Percentiles rank a stretch among this genome's conserved stretches.
Evolutionary conservation across 2,797 vertebrate genomes (phyloP).

Genomic region (Macropodus opercularis): DNA sequence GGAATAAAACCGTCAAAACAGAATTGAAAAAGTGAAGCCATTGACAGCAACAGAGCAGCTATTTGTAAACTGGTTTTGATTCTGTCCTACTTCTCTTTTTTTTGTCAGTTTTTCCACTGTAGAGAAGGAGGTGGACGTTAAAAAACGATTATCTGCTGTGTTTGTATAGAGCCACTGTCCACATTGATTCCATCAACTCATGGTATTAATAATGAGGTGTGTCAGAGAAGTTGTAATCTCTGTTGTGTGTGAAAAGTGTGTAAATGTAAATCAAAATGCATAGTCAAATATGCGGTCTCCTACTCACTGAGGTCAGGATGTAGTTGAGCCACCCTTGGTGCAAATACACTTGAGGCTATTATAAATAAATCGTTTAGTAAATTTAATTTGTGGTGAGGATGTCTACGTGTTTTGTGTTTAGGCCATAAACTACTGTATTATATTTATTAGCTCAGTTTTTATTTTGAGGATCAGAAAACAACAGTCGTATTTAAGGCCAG

Average conservation of each 20-base stretch:
- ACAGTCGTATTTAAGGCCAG: not conserved
- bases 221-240: constrained; percentile 69
- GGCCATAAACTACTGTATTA: not conserved
- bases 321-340: constrained; percentile 17
- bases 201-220: constrained; percentile 70
- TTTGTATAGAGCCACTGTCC: not conserved
- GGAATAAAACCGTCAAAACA: not conserved
- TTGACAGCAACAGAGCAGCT: not conserved
- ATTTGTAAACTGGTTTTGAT: constrained; percentile 12
- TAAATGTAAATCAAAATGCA: constrained; percentile 16
- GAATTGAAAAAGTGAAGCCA: not conserved
- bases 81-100: not conserved
- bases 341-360: not conserved
- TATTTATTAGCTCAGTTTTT: no score
- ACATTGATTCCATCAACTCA: no score
- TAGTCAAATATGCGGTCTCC: constrained; percentile 28
- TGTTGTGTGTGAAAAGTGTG: constrained; percentile 23
- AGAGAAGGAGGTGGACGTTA: not conserved
- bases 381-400: not conserved
- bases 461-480: not conserved
- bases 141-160: not conserved
- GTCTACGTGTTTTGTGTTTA: not conserved
- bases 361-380: not conserved
- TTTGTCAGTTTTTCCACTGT: not conserved
- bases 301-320: constrained; percentile 21